A percentile compares a stretch with the other conserved stretches of the same genome.
Evolutionary conservation across 2,113 vertebrate species (phyloP).

Genomic region (Lathamus discolor): DNA sequence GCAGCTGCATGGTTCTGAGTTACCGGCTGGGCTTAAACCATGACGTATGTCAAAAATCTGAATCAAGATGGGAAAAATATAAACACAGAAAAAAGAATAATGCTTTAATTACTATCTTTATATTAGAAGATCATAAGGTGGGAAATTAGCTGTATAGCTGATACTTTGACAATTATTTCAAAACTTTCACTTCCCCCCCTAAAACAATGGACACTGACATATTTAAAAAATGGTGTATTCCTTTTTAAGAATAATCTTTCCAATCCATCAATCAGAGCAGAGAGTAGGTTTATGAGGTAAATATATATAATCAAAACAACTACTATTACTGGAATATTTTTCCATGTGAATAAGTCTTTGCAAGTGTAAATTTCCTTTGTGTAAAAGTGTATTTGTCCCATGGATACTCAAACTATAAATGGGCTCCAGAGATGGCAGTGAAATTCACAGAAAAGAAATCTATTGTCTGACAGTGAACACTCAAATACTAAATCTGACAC

Average conservation of each 20-base stretch:
- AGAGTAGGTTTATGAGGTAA: neutral
- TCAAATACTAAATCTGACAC: neutral
- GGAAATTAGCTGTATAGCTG: neutral
- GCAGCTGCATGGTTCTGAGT: too few species aligned
- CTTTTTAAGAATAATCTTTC: neutral
- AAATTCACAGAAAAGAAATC: neutral
- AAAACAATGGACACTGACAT: neutral
- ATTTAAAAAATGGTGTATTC: neutral
- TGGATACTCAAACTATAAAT: neutral
- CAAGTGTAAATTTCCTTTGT: neutral
- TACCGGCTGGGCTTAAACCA: too few species aligned
- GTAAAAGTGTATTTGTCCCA: neutral
- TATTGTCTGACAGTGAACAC: fast-evolving
- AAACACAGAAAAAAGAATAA: neutral
- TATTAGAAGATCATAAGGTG: neutral
- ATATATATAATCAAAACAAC: neutral
- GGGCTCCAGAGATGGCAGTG: neutral
- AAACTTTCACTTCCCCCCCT: neutral
- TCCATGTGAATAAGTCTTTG: neutral
- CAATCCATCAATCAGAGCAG: neutral
- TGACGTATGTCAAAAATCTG: too few species aligned
- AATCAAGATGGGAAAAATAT: neutral
- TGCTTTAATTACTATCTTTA: neutral
- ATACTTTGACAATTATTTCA: neutral
- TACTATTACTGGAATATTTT: neutral